phyloP scores from a whole-genome alignment of 2,113 vertebrate species.

The Pterocles gutturalis region DNA sequence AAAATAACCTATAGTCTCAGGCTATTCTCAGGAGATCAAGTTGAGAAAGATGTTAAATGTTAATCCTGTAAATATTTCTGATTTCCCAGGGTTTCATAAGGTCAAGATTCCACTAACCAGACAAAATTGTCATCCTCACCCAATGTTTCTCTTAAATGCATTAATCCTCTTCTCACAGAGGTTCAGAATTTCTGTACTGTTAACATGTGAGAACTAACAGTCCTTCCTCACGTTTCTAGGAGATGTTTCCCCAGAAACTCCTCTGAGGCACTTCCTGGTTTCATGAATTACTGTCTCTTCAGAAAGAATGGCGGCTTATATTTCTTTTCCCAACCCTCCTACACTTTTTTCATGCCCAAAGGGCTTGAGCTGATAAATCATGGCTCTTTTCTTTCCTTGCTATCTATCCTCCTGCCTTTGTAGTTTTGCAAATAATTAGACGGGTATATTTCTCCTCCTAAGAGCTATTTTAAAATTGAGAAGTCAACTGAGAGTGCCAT shows the following conservation, averaged over 20 bases:
- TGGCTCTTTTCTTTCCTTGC: background rate
- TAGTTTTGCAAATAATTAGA: slow-evolving; percentile 29
- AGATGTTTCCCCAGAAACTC: background rate
- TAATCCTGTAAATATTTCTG: background rate
- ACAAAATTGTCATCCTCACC: background rate
- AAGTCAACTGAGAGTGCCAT: background rate
- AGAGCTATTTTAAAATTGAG: slow-evolving; percentile 22
- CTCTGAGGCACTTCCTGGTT: background rate
- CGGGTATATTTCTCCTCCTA: background rate
- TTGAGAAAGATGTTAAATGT: background rate
- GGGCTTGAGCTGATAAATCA: background rate
- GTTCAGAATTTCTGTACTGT: background rate
- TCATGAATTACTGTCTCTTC: background rate
- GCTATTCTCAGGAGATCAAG: background rate
- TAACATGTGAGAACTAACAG: background rate
- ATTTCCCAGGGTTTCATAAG: background rate
- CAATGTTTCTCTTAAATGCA: background rate
- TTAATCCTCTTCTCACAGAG: background rate
- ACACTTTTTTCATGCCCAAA: background rate
- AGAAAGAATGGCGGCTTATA: background rate
- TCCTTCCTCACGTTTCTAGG: background rate
- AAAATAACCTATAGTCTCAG: background rate
- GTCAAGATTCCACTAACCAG: background rate
- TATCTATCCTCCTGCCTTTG: slow-evolving; percentile 4
- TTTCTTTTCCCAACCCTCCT: background rate